Conservation (phyloP, 53 echinoderm and acorn worm genomes). For the Zoroaster sp. region DNA sequence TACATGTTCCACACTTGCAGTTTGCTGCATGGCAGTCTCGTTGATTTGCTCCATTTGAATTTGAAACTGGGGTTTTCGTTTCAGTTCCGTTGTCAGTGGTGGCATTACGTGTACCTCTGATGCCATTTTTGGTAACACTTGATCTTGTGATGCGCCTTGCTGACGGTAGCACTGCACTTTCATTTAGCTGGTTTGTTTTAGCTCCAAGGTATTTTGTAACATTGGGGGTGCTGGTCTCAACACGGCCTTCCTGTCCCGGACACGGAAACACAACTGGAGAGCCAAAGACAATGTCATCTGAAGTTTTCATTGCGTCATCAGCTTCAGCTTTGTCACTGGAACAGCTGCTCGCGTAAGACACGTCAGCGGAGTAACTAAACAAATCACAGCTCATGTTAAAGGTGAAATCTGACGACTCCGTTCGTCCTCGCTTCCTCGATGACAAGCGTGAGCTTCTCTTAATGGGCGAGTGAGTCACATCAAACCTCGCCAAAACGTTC, state of each 20-base stretch:
- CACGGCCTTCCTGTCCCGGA: background rate
- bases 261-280: background rate
- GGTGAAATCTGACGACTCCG: background rate
- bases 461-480: conserved; percentile 23
- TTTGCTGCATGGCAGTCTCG: background rate
- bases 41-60: background rate
- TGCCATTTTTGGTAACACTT: background rate
- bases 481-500: background rate
- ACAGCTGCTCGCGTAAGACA: background rate
- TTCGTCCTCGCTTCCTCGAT: conserved; percentile 11
- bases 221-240: conserved; percentile 32
- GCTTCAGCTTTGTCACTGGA: background rate
- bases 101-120: background rate
- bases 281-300: conserved; percentile 10
- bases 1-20: conserved; percentile 1
- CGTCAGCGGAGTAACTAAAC: background rate
- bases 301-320: background rate
- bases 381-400: conserved; percentile 19
- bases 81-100: background rate
- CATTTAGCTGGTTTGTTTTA: background rate
- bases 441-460: background rate
- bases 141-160: background rate
- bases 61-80: background rate
- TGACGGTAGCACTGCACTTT: background rate
- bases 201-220: background rate